Conservation (phyloP, 2,888 invertebrate species). For the Noctua janthina region DNA sequence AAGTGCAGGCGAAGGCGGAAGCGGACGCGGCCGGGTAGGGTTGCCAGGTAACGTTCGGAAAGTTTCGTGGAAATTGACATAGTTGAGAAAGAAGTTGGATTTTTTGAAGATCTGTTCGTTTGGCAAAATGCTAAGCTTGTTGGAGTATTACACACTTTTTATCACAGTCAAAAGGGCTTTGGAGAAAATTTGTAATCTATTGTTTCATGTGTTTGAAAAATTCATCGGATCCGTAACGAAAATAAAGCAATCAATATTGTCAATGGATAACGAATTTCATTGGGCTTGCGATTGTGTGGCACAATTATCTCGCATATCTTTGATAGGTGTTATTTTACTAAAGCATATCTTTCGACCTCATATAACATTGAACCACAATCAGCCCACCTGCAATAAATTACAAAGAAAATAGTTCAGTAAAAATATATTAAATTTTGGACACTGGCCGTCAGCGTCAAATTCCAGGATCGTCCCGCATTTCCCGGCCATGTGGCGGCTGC, state of each 20-base stretch:
- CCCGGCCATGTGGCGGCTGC: constrained; percentile 44
- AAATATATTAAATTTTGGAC: constrained; percentile 24
- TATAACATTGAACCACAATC: background rate
- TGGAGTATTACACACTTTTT: background rate
- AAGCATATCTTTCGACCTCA: background rate
- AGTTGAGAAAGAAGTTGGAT: background rate
- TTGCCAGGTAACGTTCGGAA: constrained; percentile 15
- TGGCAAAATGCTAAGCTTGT: background rate
- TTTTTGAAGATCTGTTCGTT: background rate
- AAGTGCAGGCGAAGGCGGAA: constrained; percentile 61
- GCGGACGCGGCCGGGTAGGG: constrained; percentile 45
- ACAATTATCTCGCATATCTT: background rate
- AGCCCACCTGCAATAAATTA: background rate
- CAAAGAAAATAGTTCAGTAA: background rate
- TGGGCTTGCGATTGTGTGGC: background rate
- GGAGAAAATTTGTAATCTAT: background rate
- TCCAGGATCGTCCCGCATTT: constrained; percentile 45
- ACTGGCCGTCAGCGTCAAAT: constrained; percentile 30
- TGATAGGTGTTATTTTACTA: background rate
- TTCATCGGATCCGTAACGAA: background rate
- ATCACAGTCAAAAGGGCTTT: background rate
- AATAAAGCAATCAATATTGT: background rate
- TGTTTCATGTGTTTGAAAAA: background rate
- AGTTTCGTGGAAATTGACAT: constrained; percentile 1
- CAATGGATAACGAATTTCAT: background rate